Evolutionary conservation across 1,140 invertebrate species (phyloP).

Genomic region (Episyrphus balteatus): DNA sequence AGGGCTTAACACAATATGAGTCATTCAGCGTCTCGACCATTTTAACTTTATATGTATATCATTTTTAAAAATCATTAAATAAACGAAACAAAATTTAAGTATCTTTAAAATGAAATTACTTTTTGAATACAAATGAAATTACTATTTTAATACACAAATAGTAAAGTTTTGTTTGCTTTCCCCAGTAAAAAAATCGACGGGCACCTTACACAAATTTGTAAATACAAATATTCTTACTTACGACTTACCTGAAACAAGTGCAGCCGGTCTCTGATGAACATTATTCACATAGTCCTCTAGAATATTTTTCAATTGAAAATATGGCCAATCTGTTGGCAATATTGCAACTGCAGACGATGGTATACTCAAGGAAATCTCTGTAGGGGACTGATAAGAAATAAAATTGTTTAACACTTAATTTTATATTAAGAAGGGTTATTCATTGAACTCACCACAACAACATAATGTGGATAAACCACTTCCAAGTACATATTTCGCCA

Average conservation of each 20-base stretch:
- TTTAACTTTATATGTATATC: no score
- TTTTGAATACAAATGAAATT: no score
- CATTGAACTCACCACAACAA: slow-evolving; percentile 22
- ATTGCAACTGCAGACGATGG: slow-evolving; percentile 22
- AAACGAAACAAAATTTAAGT: no score
- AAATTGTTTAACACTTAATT: background rate
- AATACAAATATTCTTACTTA: no score
- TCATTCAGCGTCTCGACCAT: no score
- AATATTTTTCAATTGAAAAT: slow-evolving; percentile 24
- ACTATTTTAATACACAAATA: no score
- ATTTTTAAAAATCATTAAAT: no score
- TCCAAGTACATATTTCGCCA: slow-evolving; percentile 21
- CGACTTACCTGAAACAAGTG: slow-evolving; percentile 23
- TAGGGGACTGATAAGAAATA: slow-evolving; percentile 15
- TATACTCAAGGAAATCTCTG: slow-evolving; percentile 21
- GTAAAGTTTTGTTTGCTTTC: no score
- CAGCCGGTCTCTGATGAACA: slow-evolving; percentile 19
- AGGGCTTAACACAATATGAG: no score
- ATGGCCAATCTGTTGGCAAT: slow-evolving; percentile 28
- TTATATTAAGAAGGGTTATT: background rate
- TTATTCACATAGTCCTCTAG: slow-evolving; percentile 30
- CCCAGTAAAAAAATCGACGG: no score
- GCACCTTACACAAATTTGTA: no score
- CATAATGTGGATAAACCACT: slow-evolving; percentile 22
- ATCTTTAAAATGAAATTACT: no score